phyloP scores from a whole-genome alignment of 2,888 invertebrate genomes.

The Magallana nippona region DNA sequence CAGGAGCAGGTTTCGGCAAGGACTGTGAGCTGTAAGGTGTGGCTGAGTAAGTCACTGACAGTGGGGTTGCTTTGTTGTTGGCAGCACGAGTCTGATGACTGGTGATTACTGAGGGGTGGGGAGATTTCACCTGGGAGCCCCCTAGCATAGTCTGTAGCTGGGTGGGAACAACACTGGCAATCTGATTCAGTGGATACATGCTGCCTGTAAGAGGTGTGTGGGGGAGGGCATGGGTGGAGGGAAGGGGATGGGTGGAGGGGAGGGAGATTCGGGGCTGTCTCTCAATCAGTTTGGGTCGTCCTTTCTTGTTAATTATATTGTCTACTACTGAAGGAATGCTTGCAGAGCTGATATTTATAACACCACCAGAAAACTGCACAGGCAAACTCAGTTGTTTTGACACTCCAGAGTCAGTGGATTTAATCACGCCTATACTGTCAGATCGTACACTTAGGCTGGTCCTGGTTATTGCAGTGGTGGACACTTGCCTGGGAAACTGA shows the following conservation, averaged over 20 bases:
- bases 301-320: not conserved
- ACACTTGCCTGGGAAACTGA: not conserved
- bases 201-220: not conserved
- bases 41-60: not conserved
- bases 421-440: not conserved
- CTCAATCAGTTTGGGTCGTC: constrained; percentile 1
- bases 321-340: not conserved
- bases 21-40: not conserved
- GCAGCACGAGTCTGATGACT: not conserved
- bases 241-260: not conserved
- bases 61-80: not conserved
- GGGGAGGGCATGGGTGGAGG: not conserved
- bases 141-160: not conserved
- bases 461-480: not conserved
- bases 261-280: not conserved
- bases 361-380: not conserved
- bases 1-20: not conserved
- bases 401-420: not conserved
- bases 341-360: not conserved
- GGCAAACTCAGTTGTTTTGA: constrained; percentile 8
- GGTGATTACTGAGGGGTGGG: constrained; percentile 1
- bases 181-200: not conserved
- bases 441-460: not conserved
- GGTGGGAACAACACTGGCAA: not conserved
- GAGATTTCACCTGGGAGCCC: not conserved